Evolutionary conservation across 2,113 vertebrate species (phyloP).

Genomic region (Dasyurus viverrinus): DNA sequence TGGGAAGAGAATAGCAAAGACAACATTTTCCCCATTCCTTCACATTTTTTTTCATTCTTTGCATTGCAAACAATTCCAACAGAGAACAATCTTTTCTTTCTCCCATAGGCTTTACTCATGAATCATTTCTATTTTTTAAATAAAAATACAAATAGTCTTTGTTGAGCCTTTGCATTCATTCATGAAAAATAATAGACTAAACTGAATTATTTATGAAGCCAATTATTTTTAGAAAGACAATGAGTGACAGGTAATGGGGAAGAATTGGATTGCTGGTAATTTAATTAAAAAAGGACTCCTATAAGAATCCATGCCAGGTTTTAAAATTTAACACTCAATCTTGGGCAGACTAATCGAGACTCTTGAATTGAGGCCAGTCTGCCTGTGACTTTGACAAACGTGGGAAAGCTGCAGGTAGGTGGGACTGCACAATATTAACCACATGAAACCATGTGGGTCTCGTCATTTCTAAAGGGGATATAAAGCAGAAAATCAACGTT

Average conservation of each 20-base stretch:
- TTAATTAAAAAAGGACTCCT: constrained; percentile 35
- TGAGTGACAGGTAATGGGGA: constrained; percentile 34
- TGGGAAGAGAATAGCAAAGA: constrained; percentile 53
- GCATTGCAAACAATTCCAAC: constrained; percentile 43
- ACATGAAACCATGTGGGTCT: neutral
- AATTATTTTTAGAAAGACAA: constrained; percentile 58
- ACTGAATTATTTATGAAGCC: constrained; percentile 52
- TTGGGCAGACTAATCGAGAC: neutral
- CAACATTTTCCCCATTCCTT: constrained; percentile 44
- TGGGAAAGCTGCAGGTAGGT: constrained; percentile 21
- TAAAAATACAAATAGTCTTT: constrained; percentile 61
- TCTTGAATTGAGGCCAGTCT: neutral
- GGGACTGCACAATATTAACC: neutral
- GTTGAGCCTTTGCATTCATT: constrained; percentile 54
- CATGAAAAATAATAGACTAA: constrained; percentile 56
- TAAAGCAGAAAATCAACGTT: neutral
- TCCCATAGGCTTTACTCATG: constrained; percentile 34
- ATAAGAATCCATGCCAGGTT: neutral
- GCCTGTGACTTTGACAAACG: constrained; percentile 29
- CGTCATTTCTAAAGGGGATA: neutral
- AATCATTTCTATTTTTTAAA: constrained; percentile 43
- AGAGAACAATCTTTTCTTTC: constrained; percentile 44
- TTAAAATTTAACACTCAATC: constrained; percentile 34
- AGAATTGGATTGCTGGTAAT: constrained; percentile 6
- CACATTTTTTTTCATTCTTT: constrained; percentile 42